phyloP scores from a whole-genome alignment of 2,888 invertebrate species.

The Phragmatobia fuliginosa region DNA sequence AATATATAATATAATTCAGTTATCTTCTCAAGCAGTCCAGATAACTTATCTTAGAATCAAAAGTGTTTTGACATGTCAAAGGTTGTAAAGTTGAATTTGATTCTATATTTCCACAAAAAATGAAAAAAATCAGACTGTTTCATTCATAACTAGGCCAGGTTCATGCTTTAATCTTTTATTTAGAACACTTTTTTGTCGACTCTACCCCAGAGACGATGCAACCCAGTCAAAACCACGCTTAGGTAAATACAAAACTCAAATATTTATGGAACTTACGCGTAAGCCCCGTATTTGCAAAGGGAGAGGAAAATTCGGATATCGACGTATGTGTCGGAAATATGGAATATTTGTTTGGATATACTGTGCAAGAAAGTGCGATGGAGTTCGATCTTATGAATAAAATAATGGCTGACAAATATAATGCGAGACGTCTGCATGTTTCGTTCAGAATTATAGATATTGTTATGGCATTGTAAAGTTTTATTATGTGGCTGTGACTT shows the following conservation, averaged over 20 bases:
- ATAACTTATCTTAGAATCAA: too few species aligned
- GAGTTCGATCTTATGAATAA: conserved; percentile 44
- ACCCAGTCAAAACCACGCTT: conserved; percentile 45
- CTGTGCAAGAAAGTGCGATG: conserved; percentile 19
- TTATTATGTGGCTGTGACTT: not conserved
- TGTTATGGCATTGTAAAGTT: not conserved
- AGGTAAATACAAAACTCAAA: conserved; percentile 67
- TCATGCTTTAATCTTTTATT: conserved; percentile 21
- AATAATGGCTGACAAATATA: conserved; percentile 25
- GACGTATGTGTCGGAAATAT: conserved; percentile 44
- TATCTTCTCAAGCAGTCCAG: too few species aligned
- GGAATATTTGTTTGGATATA: conserved; percentile 32
- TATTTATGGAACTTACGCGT: conserved; percentile 69
- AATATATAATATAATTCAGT: too few species aligned
- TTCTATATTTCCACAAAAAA: not conserved
- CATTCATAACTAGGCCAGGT: conserved; percentile 8
- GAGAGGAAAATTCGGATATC: conserved; percentile 45
- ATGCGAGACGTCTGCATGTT: not conserved
- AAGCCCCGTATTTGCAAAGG: conserved; percentile 58
- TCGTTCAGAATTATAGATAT: conserved; percentile 6
- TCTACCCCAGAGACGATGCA: conserved; percentile 41
- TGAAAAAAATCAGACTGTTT: conserved; percentile 2
- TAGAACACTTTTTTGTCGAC: conserved; percentile 30
- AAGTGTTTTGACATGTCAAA: not conserved
- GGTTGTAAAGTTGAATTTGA: not conserved